Base-by-base conservation (phyloP, 2,888 invertebrate genomes). In the Nysson spinosus region DNA sequence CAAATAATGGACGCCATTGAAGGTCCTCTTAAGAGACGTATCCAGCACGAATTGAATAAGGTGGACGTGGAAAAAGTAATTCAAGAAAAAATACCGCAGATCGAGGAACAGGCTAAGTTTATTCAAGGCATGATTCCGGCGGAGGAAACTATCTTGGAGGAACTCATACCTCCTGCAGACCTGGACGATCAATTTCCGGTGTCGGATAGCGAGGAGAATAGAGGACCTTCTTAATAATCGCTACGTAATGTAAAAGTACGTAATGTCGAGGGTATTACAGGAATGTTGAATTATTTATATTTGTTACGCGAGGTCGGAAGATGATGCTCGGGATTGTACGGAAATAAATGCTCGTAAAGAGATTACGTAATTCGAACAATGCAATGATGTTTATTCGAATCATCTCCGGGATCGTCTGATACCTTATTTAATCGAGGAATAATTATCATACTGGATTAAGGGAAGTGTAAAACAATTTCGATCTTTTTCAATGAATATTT, bases 1-100 rank as follows among this genome's bases (percentile, higher is more conserved):
- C 95, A 96, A 87, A 95, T 96, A 61, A 94, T 95, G 91, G 94
- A 95, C 80, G 94, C 95, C 0, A 84, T 96, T 30, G 95, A 96
- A 87, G 91, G 92, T 28, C 95, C 95, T 0, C 87, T 95, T 2
- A 93, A 91, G 82, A 90, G 92, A 72, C 91, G 92, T 62, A 88
- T 95, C 2, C 94, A 94, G 81, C 91, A 92, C 74, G 93, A 94
- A 77, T 87, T 95, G 34, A 90, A 95, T 81, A 91, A 91, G 77
- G 88, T 95, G 16, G 91, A 95, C 78, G 91, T 95, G 1, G 95
- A 95, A 82, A 89, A 91, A 66, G 85, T 93, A 55, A 93, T 96
- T 61, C 91, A 92, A 76, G 90, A 93, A 58, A 91, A 93, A 79
- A 88, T 93, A 40, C 91, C 92, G 1, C 91, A 92, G 80, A 87